Evolutionary conservation across 2,797 vertebrate genomes (phyloP).

Genomic region (Orestias chungarensis): DNA sequence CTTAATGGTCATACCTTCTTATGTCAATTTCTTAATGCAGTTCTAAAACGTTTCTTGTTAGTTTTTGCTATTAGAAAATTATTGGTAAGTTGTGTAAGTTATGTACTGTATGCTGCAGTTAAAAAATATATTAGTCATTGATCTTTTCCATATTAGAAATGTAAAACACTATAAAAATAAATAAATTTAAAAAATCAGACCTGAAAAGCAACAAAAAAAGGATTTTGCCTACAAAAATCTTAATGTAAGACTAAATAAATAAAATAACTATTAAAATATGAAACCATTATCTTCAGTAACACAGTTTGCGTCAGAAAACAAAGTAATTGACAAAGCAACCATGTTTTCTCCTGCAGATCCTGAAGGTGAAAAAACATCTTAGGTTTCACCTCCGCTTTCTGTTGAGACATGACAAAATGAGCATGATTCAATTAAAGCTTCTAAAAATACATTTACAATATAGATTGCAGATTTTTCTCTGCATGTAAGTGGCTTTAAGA

Average conservation of each 20-base stretch:
- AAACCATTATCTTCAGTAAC: background rate
- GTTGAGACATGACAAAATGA: background rate
- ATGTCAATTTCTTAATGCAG: too few relatives aligned
- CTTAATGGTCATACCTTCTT: too few relatives aligned
- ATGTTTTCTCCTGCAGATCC: background rate
- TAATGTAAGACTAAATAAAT: background rate
- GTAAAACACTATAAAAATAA: too few relatives aligned
- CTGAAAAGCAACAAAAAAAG: background rate
- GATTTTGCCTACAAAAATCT: background rate
- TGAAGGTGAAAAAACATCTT: background rate
- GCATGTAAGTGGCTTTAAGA: background rate
- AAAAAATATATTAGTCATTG: too few relatives aligned
- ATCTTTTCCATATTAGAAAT: too few relatives aligned
- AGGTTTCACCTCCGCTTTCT: background rate
- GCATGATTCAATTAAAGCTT: background rate
- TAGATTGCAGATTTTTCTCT: background rate
- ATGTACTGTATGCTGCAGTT: too few relatives aligned
- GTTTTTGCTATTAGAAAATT: too few relatives aligned
- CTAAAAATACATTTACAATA: constrained; percentile 3
- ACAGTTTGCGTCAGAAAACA: background rate
- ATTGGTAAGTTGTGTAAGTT: too few relatives aligned
- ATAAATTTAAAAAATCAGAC: too few relatives aligned
- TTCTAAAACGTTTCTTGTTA: too few relatives aligned
- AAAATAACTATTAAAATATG: background rate
- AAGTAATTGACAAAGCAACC: background rate